These are phyloP conservation scores for Hipposideros larvatus DNA, from an alignment of 2,797 vertebrate genomes.

Conservation along the genomic window DNA sequence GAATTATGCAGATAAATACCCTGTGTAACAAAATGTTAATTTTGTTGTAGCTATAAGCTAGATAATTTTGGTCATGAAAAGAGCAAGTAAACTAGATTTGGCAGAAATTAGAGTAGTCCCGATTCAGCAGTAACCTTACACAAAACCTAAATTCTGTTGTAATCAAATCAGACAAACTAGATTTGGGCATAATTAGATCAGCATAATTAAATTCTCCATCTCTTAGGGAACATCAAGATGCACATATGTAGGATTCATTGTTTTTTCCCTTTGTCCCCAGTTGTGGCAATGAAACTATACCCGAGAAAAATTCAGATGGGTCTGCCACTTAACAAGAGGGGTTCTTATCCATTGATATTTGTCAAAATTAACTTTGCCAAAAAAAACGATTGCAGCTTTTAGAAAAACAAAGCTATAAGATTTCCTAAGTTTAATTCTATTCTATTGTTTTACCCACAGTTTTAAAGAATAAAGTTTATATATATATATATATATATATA, in stretches of 20 bases:
- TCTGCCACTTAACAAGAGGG: conserved; percentile 33
- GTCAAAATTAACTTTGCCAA: conserved; percentile 55
- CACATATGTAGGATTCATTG: conserved; percentile 71
- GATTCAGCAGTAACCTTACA: conserved; percentile 83
- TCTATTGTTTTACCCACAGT: neutral
- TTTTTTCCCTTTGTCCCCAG: conserved; percentile 26
- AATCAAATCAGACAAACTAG: conserved; percentile 82
- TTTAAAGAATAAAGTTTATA: neutral
- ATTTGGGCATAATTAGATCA: conserved; percentile 82
- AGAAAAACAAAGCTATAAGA: neutral
- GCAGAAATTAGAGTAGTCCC: conserved; percentile 82
- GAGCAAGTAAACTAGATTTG: conserved; percentile 80
- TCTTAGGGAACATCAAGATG: conserved; percentile 77
- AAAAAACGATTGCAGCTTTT: neutral
- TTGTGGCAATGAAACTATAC: conserved; percentile 66
- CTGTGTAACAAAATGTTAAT: conserved; percentile 75
- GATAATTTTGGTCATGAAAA: conserved; percentile 76
- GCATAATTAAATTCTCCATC: conserved; percentile 82
- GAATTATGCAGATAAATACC: conserved; percentile 63
- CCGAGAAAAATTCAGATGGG: conserved; percentile 38
- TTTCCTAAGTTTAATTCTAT: neutral
- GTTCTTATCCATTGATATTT: conserved; percentile 3
- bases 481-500: neutral
- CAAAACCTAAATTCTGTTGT: conserved; percentile 77
- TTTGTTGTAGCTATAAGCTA: conserved; percentile 70